phyloP scores from a whole-genome alignment of 1,140 invertebrate genomes.

The Venturia canescens region DNA sequence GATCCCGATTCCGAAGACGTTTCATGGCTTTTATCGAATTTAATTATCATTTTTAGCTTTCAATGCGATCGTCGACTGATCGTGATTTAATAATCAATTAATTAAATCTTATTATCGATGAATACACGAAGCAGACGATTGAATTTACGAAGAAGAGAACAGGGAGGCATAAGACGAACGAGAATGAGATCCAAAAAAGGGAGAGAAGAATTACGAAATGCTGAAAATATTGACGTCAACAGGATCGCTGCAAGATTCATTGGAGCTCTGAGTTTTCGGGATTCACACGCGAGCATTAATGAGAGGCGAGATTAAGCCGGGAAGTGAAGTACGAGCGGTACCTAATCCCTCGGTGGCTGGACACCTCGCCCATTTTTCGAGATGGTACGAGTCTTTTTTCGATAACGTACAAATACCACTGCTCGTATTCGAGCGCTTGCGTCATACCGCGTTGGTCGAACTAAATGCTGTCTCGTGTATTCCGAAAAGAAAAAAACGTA shows the following conservation, averaged over 20 bases:
- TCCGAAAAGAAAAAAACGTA: constrained; percentile 25
- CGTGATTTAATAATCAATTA: too few relatives aligned
- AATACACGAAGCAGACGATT: not conserved
- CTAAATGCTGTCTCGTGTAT: not conserved
- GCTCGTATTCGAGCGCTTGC: constrained; percentile 49
- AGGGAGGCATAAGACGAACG: not conserved
- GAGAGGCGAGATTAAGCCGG: constrained; percentile 72
- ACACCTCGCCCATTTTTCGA: constrained; percentile 31
- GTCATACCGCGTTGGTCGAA: not conserved
- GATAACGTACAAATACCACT: constrained; percentile 48
- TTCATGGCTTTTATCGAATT: too few relatives aligned
- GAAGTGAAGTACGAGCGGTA: constrained; percentile 67
- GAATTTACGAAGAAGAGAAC: not conserved
- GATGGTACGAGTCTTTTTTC: constrained; percentile 55
- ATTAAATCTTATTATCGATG: too few relatives aligned
- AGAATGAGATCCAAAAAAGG: not conserved
- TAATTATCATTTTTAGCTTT: too few relatives aligned
- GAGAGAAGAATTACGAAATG: constrained; percentile 40
- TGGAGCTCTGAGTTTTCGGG: constrained; percentile 60
- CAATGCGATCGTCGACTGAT: too few relatives aligned
- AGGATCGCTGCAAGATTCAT: constrained; percentile 61
- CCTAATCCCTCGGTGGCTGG: constrained; percentile 49
- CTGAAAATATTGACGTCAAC: constrained; percentile 59
- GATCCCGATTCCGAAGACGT: too few relatives aligned
- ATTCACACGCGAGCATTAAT: constrained; percentile 70